phyloP scores from a whole-genome alignment of 1,140 invertebrate species.

The Scaptomyza pallida region DNA sequence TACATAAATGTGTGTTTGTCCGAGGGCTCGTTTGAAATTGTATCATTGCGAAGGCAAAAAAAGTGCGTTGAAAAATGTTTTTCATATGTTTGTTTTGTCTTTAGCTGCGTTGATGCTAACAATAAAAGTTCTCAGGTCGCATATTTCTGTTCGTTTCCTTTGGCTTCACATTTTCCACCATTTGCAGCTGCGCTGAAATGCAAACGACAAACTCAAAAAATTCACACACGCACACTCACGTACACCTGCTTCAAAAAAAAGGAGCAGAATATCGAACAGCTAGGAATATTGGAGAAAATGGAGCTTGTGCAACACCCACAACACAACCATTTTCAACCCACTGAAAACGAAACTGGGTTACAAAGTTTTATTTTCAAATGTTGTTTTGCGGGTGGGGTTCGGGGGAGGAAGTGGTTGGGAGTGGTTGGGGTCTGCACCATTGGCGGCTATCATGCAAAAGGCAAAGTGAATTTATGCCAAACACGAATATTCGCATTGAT shows the following conservation, averaged over 20 bases:
- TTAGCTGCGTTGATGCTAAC: constrained; percentile 40
- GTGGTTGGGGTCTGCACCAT: constrained; percentile 3
- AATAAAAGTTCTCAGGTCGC: constrained; percentile 44
- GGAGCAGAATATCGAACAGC: constrained; percentile 42
- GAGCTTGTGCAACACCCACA: background rate
- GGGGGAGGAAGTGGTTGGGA: background rate
- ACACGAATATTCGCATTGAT: constrained; percentile 77
- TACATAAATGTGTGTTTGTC: background rate
- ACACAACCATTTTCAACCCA: background rate
- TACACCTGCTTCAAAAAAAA: constrained; percentile 53
- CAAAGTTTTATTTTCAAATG: constrained; percentile 62
- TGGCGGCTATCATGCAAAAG: constrained; percentile 12
- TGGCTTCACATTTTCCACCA: constrained; percentile 63
- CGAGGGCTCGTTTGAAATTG: constrained; percentile 44
- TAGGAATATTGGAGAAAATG: constrained; percentile 4
- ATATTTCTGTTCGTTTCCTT: constrained; percentile 35
- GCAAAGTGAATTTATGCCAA: constrained; percentile 75
- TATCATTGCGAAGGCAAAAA: constrained; percentile 45
- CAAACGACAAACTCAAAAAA: constrained; percentile 43
- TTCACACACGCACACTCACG: no score
- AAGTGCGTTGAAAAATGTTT: constrained; percentile 54
- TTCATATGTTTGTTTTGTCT: constrained; percentile 28
- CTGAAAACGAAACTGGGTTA: constrained; percentile 66
- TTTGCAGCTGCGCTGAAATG: constrained; percentile 63
- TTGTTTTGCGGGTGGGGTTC: constrained; percentile 30